Conservation (phyloP, 2,797 vertebrate genomes). For the Propithecus perrieri region DNA sequence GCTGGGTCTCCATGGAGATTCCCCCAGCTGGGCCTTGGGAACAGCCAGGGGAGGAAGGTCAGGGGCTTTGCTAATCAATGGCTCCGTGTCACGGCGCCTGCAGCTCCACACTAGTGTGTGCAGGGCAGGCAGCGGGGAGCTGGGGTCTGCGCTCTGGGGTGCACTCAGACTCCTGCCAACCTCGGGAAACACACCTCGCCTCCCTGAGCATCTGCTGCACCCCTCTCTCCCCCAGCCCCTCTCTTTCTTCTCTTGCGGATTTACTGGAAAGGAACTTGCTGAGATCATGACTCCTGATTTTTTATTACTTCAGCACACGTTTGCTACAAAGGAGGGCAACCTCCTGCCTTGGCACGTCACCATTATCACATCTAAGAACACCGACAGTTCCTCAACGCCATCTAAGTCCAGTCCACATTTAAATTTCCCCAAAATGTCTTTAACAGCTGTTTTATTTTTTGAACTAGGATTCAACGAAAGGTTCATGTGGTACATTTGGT, state of each 20-base stretch:
- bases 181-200: neutral
- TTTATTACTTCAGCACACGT: neutral
- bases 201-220: neutral
- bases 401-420: neutral
- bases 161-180: neutral
- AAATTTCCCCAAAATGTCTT: neutral
- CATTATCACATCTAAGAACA: neutral
- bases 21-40: neutral
- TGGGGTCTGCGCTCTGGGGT: neutral
- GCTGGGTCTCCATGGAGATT: neutral
- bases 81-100: neutral
- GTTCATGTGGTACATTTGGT: neutral
- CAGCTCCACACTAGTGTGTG: fast-evolving
- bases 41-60: neutral
- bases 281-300: neutral
- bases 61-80: neutral
- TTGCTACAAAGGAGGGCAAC: neutral
- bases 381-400: neutral
- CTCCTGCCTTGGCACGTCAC: neutral
- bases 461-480: neutral
- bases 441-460: neutral
- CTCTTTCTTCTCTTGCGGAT: neutral
- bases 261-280: neutral
- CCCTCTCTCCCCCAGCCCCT: too few relatives aligned
- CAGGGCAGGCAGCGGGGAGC: neutral